A percentile compares a stretch with the other conserved stretches of the same genome.
These are phyloP conservation scores for Cryptocephalus moraei DNA, from an alignment of 2,888 invertebrate species.

Conservation along the genomic window DNA sequence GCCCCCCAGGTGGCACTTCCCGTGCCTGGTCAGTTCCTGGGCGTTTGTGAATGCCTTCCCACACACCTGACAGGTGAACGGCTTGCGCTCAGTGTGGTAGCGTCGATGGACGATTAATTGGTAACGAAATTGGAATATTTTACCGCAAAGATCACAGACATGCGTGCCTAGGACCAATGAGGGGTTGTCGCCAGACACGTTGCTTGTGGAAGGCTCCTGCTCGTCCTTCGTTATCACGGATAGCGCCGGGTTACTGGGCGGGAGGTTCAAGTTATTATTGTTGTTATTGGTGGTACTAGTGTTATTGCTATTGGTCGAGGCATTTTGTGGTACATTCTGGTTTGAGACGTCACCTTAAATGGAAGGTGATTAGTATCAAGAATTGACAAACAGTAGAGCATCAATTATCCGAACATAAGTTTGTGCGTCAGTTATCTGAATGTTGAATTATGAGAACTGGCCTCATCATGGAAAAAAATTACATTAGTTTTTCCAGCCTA, in stretches of 20 bases:
- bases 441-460: too few relatives aligned
- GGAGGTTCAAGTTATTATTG: slow-evolving; percentile 12
- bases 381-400: too few relatives aligned
- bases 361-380: background rate
- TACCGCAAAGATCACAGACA: slow-evolving; percentile 75
- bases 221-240: slow-evolving; percentile 38
- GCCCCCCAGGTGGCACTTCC: slow-evolving; percentile 74
- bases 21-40: slow-evolving; percentile 69
- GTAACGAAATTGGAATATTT: slow-evolving; percentile 79
- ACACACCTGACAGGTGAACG: slow-evolving; percentile 66
- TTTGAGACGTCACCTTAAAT: slow-evolving; percentile 13
- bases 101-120: slow-evolving; percentile 77
- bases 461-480: too few relatives aligned
- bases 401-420: too few relatives aligned
- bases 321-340: background rate
- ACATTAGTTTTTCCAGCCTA: too few relatives aligned
- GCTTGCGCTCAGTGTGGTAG: slow-evolving; percentile 78
- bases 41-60: slow-evolving; percentile 75
- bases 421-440: too few relatives aligned
- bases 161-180: slow-evolving; percentile 54
- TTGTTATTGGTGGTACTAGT: slow-evolving; percentile 12
- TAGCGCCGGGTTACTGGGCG: slow-evolving; percentile 11
- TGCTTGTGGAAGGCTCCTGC: slow-evolving; percentile 44
- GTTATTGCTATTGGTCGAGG: too few relatives aligned
- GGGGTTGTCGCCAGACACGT: slow-evolving; percentile 23